Evolutionary conservation across 1,140 invertebrate genomes (phyloP), one percentile per base, ranked within the genome.

Genomic region (Neelides sp.): DNA sequence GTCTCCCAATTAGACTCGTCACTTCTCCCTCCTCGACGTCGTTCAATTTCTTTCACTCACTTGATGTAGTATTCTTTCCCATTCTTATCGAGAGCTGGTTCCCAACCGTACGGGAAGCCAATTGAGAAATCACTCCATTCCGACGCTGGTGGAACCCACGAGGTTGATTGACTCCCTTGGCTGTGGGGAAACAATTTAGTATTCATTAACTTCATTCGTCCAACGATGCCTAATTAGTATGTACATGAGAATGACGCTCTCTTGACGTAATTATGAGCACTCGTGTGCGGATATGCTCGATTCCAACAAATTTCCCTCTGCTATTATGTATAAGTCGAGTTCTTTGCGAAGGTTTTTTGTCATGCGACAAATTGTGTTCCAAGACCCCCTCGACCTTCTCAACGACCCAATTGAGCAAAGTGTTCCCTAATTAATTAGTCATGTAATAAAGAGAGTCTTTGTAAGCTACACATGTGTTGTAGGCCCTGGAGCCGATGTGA

Each of bases 1-100:
- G 12, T 19, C 37, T 40, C 10, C 37, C 17, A 40, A 13, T 19
- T 12, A 19, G 19, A 10, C 19, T 40, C 12, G 19, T 7, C 17
- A 51, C 34, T 13, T 50, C 12, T 50, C 12, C 7, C 12, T 12
- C 23, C 1, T n/a, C 34, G 4, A 37, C 4, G 13, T 13, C 8
- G 43, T n/a, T n/a, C n/a, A 32, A 59, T 20, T 50, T n/a, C 37
- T 34, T n/a, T 24, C 35, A 75, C 81, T 80, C 69, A 91, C 88
- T 92, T 91, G 67, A 92, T 87, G 63, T 79, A 91, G 68, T 92
- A 92, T 39, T 77, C 74, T 65, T 82, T 80, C 47, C 83, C 82
- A 54, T 82, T 76, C 61, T 74, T 75, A 69, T 85, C 83, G 15
- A 81, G 66, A 15, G 85, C 87, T 57, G 79, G 73, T 67, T 93